phyloP scores from a whole-genome alignment of 2,113 vertebrate genomes.

The Parotia lawesii region DNA sequence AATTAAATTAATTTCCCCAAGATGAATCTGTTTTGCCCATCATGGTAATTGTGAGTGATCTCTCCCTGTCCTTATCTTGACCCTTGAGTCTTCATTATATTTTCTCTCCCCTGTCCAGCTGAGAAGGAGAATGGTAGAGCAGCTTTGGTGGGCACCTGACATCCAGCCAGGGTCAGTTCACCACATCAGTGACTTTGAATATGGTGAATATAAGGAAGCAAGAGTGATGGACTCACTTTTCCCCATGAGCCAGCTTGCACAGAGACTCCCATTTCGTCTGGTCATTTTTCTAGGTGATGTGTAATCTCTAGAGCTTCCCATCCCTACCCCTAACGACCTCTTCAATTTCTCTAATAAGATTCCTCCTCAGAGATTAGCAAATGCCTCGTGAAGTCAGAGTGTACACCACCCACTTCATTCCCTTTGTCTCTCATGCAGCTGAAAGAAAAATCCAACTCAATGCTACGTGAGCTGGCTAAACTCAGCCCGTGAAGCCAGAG shows the following conservation, averaged over 20 bases:
- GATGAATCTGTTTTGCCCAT: neutral
- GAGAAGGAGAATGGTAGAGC: neutral
- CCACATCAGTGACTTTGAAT: neutral
- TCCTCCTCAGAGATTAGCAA: constrained; percentile 25
- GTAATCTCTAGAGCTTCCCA: constrained; percentile 1
- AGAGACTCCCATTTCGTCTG: neutral
- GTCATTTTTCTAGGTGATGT: neutral
- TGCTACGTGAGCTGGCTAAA: neutral
- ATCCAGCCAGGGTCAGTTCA: neutral
- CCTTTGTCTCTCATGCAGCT: neutral
- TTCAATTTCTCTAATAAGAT: constrained; percentile 28
- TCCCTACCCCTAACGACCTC: neutral
- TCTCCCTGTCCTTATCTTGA: neutral
- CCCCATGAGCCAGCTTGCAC: neutral
- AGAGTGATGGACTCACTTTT: neutral
- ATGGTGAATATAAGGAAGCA: neutral
- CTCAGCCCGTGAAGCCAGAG: neutral
- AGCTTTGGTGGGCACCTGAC: neutral
- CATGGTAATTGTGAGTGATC: neutral
- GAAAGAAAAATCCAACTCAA: neutral
- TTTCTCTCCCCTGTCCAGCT: neutral
- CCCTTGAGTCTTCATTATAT: no score
- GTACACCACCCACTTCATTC: neutral
- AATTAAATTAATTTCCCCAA: neutral
- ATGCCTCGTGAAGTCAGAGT: neutral